phyloP scores from a whole-genome alignment of 2,113 vertebrate genomes.

The Dendrocopos noguchii region DNA sequence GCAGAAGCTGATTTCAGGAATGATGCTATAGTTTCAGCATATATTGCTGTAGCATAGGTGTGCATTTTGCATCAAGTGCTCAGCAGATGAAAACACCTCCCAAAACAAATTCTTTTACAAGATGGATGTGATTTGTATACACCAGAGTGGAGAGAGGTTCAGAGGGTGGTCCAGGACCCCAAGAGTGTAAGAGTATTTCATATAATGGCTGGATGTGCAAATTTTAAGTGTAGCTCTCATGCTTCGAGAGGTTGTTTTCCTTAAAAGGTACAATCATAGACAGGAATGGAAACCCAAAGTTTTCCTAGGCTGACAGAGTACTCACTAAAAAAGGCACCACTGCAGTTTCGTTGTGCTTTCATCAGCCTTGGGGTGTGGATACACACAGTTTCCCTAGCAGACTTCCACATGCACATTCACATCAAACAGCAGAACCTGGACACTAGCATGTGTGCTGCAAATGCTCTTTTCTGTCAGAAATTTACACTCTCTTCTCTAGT shows the following conservation, averaged over 20 bases:
- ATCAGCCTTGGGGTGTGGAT: background rate
- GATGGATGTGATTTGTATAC: background rate
- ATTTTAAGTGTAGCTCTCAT: background rate
- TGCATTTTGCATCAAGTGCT: background rate
- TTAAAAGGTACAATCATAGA: background rate
- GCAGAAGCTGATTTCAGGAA: background rate
- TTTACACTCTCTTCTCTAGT: background rate
- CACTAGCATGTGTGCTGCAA: background rate
- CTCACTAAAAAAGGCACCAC: background rate
- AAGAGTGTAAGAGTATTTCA: background rate
- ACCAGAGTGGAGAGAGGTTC: background rate
- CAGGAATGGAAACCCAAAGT: background rate
- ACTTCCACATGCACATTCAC: background rate
- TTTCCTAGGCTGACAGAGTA: background rate
- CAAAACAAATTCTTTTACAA: background rate
- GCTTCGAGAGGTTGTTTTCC: background rate
- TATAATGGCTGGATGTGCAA: background rate
- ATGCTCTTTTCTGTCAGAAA: background rate
- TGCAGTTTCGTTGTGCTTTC: background rate
- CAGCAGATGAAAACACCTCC: background rate
- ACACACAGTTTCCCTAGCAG: background rate
- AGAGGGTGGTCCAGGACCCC: background rate
- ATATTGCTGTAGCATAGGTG: fast-evolving
- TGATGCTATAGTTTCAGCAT: background rate
- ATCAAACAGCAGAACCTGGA: background rate